Evolutionary conservation across 1,140 invertebrate genomes (phyloP), one percentile per base, ranked within the genome.

Genomic region (Bursaphelenchus mucronatus): DNA sequence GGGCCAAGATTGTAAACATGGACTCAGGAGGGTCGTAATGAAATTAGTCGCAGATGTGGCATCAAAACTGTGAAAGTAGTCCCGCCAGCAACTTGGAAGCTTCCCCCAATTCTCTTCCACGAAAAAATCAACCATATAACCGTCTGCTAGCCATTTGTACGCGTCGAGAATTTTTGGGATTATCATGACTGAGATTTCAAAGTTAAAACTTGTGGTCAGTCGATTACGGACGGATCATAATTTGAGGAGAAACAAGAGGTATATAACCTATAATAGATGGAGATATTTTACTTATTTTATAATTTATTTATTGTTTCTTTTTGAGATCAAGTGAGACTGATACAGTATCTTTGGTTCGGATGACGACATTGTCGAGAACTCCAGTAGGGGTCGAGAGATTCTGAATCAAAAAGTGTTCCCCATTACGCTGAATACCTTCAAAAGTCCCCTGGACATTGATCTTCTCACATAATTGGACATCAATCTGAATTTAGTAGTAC

Each of bases 81-180:
- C 17, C 47, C 53, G 55, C 66, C 66, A 71, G 7, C 45, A 41
- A 21, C 5, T 40, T 6, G 72, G 71, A 17, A 73, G 61, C 10
- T 70, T 46, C 13, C 44, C 30, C 70, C 70, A 73, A 30, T 75
- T 61, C 19, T 70, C n/a, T 39, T 70, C 70, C 8, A 73, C 55
- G 17, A 72, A 67, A 46, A 61, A 73, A 58, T 72, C 70, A 30
- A 70, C 49, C 65, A 73, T 74, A 46, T 72, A 72, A 11, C 64
- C 43, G 45, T 72, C 70, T n/a, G 44, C 53, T n/a, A 74, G 39
- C 68, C 68, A 65, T 46, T 55, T 46, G 45, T 30, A 69, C 30
- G 56, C 40, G 52, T 74, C 54, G 40, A 74, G 44, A n/a, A 69
- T 15, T 50, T 45, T 13, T 5, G 41, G 47, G 13, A 68, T 15